phyloP scores from a whole-genome alignment of 1,140 invertebrate genomes.

The Pomacea maculata region DNA sequence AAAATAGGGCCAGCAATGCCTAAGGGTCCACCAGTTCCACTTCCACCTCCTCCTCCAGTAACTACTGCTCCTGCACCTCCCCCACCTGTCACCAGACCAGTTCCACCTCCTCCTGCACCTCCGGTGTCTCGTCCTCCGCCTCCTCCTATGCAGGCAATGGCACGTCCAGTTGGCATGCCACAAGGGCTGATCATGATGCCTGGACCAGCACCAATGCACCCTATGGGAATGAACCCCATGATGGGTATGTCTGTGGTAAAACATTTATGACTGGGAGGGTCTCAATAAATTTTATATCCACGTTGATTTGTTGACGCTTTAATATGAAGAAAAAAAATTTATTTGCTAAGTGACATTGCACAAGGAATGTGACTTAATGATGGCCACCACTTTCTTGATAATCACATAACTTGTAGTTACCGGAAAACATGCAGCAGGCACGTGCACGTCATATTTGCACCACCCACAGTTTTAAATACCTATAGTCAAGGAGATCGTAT shows the following conservation, averaged over 20 bases:
- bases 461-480: too few species aligned
- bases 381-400: too few species aligned
- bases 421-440: too few species aligned
- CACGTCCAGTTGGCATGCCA: constrained; percentile 35
- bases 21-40: constrained; percentile 34
- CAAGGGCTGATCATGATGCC: constrained; percentile 41
- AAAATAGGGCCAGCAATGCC: constrained; percentile 68
- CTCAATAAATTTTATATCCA: too few species aligned
- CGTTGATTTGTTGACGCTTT: too few species aligned
- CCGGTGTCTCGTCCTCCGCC: constrained; percentile 31
- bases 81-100: constrained; percentile 48
- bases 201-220: constrained; percentile 29
- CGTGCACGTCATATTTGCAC: too few species aligned
- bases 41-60: constrained; percentile 46
- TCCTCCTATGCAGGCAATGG: constrained; percentile 32
- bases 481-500: too few species aligned
- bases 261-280: not conserved
- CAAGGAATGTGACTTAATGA: too few species aligned
- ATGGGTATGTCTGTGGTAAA: not conserved
- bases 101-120: constrained; percentile 36
- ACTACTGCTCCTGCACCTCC: constrained; percentile 35
- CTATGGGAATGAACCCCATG: constrained; percentile 18
- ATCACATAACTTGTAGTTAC: too few species aligned
- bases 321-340: too few species aligned
- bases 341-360: too few species aligned